A percentile compares a stretch with the other conserved stretches of the same genome.
Evolutionary conservation across 2,113 vertebrate species (phyloP).

Genomic region (Isurus oxyrinchus): DNA sequence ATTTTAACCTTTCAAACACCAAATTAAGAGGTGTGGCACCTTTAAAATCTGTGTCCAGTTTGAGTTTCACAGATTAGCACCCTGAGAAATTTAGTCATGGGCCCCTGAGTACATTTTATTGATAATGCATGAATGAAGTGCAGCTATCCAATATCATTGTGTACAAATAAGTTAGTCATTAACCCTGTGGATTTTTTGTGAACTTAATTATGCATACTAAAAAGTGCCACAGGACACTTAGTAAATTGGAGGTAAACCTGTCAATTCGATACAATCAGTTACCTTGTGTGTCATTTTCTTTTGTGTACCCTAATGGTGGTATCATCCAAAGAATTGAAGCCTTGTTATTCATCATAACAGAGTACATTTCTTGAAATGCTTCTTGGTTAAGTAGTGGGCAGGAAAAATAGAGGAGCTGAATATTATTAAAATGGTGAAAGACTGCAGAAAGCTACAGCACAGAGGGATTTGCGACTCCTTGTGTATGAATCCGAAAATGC

Average conservation of each 20-base stretch:
- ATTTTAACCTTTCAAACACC: background rate
- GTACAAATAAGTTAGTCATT: background rate
- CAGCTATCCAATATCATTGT: background rate
- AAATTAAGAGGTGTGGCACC: background rate
- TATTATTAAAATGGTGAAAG: too few species aligned
- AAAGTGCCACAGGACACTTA: background rate
- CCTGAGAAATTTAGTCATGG: background rate
- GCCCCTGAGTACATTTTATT: background rate
- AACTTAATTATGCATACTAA: background rate
- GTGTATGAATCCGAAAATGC: too few species aligned
- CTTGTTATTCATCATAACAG: background rate
- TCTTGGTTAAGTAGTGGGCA: too few species aligned
- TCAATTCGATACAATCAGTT: background rate
- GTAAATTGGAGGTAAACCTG: background rate
- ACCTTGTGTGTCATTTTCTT: background rate
- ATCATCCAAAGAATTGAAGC: background rate
- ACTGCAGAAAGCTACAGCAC: too few species aligned
- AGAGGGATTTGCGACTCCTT: too few species aligned
- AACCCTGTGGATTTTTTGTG: background rate
- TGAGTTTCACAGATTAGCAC: background rate
- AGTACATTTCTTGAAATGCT: background rate
- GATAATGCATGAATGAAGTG: background rate
- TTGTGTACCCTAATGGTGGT: too few species aligned
- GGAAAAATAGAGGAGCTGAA: too few species aligned
- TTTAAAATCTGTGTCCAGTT: background rate